Evolutionary conservation across 2,888 invertebrate genomes (phyloP).

Genomic region (Pristionchus entomophagus): DNA sequence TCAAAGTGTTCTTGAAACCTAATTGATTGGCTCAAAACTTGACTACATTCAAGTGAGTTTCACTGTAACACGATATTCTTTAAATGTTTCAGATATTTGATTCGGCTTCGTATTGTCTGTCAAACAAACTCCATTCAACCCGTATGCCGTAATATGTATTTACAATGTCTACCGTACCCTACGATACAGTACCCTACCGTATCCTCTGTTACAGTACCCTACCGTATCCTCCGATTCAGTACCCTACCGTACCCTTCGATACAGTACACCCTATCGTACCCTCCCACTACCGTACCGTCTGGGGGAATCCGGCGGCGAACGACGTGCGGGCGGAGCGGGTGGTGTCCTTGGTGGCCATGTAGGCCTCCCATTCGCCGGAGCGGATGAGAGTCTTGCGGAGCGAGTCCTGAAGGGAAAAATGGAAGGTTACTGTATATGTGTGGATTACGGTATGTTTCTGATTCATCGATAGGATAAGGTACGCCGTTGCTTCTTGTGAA

Average conservation of each 20-base stretch:
- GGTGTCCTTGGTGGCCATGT: constrained; percentile 3
- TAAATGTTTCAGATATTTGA: too few relatives aligned
- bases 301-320: constrained; percentile 15
- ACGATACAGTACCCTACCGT: neutral
- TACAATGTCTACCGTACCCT: neutral
- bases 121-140: too few relatives aligned
- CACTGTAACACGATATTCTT: neutral
- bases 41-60: neutral
- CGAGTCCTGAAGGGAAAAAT: constrained; percentile 11
- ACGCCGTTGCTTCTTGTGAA: neutral
- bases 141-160: too few relatives aligned
- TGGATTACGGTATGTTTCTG: neutral
- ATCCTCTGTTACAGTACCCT: too few relatives aligned
- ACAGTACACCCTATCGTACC: too few relatives aligned
- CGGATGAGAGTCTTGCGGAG: neutral
- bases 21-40: neutral
- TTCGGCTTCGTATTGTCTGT: too few relatives aligned
- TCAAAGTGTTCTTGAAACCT: too few relatives aligned
- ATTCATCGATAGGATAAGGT: neutral
- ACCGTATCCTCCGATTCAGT: too few relatives aligned
- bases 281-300: constrained; percentile 9
- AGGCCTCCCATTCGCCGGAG: neutral
- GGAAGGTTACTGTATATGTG: neutral
- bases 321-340: neutral
- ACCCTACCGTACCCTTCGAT: too few relatives aligned